Base-by-base conservation (phyloP, 2,888 invertebrate species). In the Erebia ligea region DNA sequence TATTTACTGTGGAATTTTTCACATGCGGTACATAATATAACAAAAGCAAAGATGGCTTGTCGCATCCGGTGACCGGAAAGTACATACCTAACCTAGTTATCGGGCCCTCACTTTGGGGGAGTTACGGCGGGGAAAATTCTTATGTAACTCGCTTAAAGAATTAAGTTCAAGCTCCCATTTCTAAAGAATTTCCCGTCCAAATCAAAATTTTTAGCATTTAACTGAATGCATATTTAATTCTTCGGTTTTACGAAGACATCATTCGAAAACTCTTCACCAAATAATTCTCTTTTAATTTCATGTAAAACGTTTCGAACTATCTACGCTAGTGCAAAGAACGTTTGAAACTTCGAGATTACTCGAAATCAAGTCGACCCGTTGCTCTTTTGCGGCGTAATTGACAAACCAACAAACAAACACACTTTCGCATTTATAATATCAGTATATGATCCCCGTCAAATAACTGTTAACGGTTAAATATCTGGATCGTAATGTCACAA, bases 31-130 rank as follows among this genome's bases (percentile, higher is more conserved):
- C 66, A 64, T 45, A 45, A 68, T 71, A 70, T 67, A 65, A 72
- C 67, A 69, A 69, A 67, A 69, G 63, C 67, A 80, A 82, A 82
- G 81, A 85, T 85, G 85, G 84, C 82, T 72, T 67, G 67, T 64
- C 77, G 71, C 68, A 73, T 69, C 69, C 79, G 71, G 76, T 72
- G 76, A 73, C 79, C 79, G 80, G 81, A 80, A 69, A 75, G 74
- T 75, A 79, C 79, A 78, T 75, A 79, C 79, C 78, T 83, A 82
- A 82, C 82, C 78, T 66, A 75, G 73, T 74, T 76, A 76, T 67
- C 71, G 68, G 68, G 45, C 34, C 58, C 67, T 69, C 71, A 71
- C 70, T 74, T 73, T 67, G 57, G 67, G 48, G 67, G 45, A 67
- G 67, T 67, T 67, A 67, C 48, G 67, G 48, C 17, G 57, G 67